A percentile compares a stretch with the other conserved stretches of the same genome.
phyloP scores from a whole-genome alignment of 2,797 vertebrate species.

The Sternarchorhynchus goeldii region DNA sequence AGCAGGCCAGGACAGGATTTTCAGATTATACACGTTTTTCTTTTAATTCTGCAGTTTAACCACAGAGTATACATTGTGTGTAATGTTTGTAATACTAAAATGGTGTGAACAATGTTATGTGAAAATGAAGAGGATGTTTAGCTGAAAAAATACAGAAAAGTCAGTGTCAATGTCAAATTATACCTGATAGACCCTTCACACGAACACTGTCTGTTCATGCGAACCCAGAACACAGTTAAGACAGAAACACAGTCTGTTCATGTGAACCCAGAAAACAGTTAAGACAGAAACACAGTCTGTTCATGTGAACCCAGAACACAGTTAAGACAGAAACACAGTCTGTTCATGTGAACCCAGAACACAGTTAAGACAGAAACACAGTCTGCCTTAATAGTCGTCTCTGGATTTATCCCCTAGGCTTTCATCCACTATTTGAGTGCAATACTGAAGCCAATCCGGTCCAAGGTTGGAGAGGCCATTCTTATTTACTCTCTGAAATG shows the following conservation, averaged over 20 bases:
- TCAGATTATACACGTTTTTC: neutral
- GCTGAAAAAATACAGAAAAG: neutral
- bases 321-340: neutral
- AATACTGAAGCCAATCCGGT: constrained; percentile 43
- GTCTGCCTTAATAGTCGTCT: constrained; percentile 26
- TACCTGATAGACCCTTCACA: neutral
- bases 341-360: neutral
- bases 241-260: constrained; percentile 1
- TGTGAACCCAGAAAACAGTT: neutral
- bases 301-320: neutral
- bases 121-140: neutral
- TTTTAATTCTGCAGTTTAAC: neutral
- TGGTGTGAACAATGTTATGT: neutral
- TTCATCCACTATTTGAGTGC: constrained; percentile 20
- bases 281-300: constrained; percentile 1
- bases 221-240: neutral
- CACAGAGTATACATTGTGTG: neutral
- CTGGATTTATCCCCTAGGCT: neutral
- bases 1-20: neutral
- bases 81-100: neutral
- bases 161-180: neutral
- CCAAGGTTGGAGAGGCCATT: constrained; percentile 42
- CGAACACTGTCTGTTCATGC: neutral
- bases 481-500: constrained; percentile 44
- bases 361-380: constrained; percentile 1